Percentiles rank a stretch among this genome's conserved stretches.
These are phyloP conservation scores for Cygnus olor DNA, from an alignment of 2,797 vertebrate genomes.

Conservation along the genomic window DNA sequence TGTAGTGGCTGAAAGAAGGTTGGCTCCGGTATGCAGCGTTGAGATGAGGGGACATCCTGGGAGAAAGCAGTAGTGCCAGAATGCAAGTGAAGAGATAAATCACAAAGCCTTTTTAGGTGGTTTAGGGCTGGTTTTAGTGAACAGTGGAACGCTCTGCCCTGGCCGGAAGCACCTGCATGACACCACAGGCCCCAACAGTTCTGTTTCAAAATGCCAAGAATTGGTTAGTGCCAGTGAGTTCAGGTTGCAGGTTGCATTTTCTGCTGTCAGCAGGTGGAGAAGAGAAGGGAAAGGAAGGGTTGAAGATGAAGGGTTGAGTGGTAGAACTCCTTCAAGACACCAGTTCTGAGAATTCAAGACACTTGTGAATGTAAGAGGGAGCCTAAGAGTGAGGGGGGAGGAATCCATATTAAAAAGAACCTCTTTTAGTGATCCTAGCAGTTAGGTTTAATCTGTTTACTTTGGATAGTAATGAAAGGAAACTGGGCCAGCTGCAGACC, in stretches of 20 bases:
- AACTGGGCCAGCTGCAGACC: slow-evolving; percentile 80
- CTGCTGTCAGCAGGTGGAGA: neutral
- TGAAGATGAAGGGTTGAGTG: neutral
- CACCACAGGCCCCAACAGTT: neutral
- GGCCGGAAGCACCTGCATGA: neutral
- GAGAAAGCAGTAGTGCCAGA: neutral
- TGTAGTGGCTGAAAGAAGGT: no score
- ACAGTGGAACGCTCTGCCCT: neutral
- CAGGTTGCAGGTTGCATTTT: neutral
- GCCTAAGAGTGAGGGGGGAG: neutral
- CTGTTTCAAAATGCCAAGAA: neutral
- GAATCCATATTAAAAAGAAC: slow-evolving; percentile 64
- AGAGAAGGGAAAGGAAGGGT: neutral
- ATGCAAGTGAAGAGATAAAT: neutral
- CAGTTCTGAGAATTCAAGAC: slow-evolving; percentile 11
- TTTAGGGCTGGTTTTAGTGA: neutral
- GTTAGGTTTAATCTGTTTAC: slow-evolving; percentile 80
- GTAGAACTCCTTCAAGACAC: neutral
- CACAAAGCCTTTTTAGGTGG: neutral
- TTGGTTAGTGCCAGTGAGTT: neutral
- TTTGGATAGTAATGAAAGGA: slow-evolving; percentile 81
- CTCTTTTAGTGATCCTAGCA: slow-evolving; percentile 71
- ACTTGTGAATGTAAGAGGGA: slow-evolving; percentile 24
- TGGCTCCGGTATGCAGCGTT: neutral
- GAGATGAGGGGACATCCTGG: neutral